phyloP scores from a whole-genome alignment of 2,888 invertebrate species.

The Globia sparganii region DNA sequence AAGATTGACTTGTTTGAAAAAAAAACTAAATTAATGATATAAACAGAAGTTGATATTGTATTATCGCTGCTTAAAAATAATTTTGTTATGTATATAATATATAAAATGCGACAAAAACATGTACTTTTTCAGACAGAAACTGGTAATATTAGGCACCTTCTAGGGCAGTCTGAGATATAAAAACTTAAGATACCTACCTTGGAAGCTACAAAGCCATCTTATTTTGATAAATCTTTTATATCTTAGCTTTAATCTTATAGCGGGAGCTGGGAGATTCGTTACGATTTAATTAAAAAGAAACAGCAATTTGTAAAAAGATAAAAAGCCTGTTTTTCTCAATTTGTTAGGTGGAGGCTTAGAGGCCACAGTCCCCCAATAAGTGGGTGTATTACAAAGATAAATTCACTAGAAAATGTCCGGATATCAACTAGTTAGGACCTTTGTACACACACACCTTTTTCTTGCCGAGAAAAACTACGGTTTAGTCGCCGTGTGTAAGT shows the following conservation, averaged over 20 bases:
- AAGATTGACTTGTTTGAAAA: too few species aligned
- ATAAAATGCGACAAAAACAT: too few species aligned
- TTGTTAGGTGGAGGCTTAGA: too few species aligned
- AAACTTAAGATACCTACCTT: not conserved
- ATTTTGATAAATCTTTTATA: not conserved
- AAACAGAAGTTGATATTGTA: too few species aligned
- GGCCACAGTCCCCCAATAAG: not conserved
- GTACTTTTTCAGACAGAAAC: not conserved
- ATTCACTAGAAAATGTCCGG: slow-evolving; percentile 22
- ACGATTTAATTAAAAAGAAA: slow-evolving; percentile 16
- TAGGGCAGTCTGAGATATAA: not conserved
- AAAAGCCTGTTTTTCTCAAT: not conserved
- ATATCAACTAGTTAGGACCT: slow-evolving; percentile 49
- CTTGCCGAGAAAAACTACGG: not conserved
- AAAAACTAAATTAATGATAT: too few species aligned
- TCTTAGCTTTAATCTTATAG: not conserved
- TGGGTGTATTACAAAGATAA: slow-evolving; percentile 13
- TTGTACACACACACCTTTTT: not conserved
- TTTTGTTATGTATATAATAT: too few species aligned
- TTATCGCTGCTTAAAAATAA: too few species aligned
- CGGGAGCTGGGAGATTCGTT: not conserved
- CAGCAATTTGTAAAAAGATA: not conserved
- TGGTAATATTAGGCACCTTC: not conserved
- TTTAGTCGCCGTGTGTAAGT: not conserved
- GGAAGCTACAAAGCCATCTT: not conserved